phyloP scores from a whole-genome alignment of 2,888 invertebrate species.

The Nomada lathburiana region DNA sequence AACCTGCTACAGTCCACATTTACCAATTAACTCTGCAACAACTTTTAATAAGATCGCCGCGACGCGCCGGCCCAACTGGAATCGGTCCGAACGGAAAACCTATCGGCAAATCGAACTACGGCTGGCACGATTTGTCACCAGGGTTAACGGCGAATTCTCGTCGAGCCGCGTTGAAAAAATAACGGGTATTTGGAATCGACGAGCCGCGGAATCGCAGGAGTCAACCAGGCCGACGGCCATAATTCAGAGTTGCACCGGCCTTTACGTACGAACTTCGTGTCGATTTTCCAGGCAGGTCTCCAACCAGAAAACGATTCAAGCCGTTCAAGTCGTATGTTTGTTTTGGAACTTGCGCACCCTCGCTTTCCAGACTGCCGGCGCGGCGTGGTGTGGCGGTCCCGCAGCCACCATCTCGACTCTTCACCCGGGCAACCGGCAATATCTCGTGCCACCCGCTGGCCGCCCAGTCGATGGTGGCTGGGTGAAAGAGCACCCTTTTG shows the following conservation, averaged over 20 bases:
- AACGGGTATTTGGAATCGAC: slow-evolving; percentile 42
- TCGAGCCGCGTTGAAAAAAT: slow-evolving; percentile 47
- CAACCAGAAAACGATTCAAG: slow-evolving; percentile 68
- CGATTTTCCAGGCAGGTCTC: slow-evolving; percentile 65
- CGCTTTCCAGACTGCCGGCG: slow-evolving; percentile 44
- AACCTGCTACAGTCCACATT: too few species aligned
- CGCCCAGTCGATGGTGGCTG: slow-evolving; percentile 49
- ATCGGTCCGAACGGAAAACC: background rate
- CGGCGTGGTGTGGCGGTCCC: slow-evolving; percentile 2
- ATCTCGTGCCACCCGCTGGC: slow-evolving; percentile 57
- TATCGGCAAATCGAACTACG: background rate
- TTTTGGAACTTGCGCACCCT: slow-evolving; percentile 70
- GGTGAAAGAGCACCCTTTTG: slow-evolving; percentile 81
- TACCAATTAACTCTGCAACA: too few species aligned
- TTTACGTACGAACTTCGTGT: slow-evolving; percentile 40
- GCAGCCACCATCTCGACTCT: slow-evolving; percentile 56
- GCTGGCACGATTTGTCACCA: slow-evolving; percentile 4
- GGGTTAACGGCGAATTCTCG: background rate
- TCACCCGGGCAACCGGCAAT: slow-evolving; percentile 59
- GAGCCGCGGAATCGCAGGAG: slow-evolving; percentile 34
- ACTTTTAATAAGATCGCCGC: too few species aligned
- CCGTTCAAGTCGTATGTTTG: slow-evolving; percentile 72
- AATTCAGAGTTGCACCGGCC: slow-evolving; percentile 47
- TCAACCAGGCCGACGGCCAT: slow-evolving; percentile 49
- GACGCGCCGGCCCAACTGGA: too few species aligned